Percentiles rank a stretch among this genome's conserved stretches.
Conservation (phyloP, 2,113 vertebrate genomes). For the Odocoileus virginianus region DNA sequence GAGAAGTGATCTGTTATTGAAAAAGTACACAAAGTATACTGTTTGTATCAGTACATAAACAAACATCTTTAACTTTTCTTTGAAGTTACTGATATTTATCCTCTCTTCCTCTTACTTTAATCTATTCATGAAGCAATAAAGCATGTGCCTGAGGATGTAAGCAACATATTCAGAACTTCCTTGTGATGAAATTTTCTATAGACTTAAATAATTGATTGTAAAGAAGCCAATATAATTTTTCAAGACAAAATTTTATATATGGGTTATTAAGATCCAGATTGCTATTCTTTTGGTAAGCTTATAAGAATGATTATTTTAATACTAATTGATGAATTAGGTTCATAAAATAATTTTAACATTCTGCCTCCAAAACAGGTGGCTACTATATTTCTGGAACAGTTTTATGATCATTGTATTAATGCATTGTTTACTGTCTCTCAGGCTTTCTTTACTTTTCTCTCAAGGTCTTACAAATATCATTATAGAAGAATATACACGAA, state of each 20-base stretch:
- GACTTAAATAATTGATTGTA: neutral
- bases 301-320: neutral
- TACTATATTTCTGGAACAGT: neutral
- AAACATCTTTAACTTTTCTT: conserved; percentile 18
- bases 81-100: neutral
- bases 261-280: neutral
- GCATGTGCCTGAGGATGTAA: neutral
- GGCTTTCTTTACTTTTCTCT: neutral
- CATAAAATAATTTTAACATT: conserved; percentile 29
- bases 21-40: conserved; percentile 29
- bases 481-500: neutral
- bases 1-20: conserved; percentile 5
- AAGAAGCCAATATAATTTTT: conserved; percentile 2
- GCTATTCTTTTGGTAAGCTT: neutral
- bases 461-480: neutral
- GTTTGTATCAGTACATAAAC: neutral
- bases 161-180: neutral
- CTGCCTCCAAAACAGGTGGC: neutral
- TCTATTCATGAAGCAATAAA: neutral
- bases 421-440: neutral
- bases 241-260: neutral
- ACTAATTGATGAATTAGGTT: neutral
- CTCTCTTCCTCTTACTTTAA: neutral
- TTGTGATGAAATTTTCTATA: neutral
- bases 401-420: neutral